Base-by-base conservation (phyloP, 2,797 vertebrate species). In the Psittacula echo region DNA sequence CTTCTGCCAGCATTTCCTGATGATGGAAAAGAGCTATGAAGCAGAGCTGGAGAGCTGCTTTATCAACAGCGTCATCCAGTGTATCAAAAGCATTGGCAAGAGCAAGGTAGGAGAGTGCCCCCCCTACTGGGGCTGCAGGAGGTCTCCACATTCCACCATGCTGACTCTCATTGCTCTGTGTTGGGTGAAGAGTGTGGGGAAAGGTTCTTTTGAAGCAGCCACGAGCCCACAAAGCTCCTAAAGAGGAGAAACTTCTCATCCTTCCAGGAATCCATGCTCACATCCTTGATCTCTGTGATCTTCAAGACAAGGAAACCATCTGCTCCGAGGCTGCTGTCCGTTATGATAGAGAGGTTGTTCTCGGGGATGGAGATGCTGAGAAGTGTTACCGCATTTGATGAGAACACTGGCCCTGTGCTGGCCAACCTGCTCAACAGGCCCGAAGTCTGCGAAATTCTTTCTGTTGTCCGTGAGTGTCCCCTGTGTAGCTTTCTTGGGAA, bases 331-430 rank as follows among this genome's bases (percentile, higher is more conserved):
- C 13, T 61, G 39, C 29, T 81, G 16, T 75, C 70, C 0, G 4
- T 26, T 21, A 11, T 81, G 1, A 19, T 75, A 41, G 62, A 81
- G 53, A 75, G 74, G 8, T n/a, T 34, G 15, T 75, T 41, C n/a
- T 75, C 5, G 5, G 70, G 11, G 11, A 3, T 34, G 29, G 61
- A 39, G 24, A 13, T 2, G 6, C 19, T 75, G 86, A 4, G 7
- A 39, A 67, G 20, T 4, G 1, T 12, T 3, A 1, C n/a, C 6
- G 1, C 2, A 0, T 68, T 88, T 5, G 39, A 53, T 5, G 70
- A 47, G 53, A 30, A 2, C 45, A 75, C 77, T 2, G 41, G 62
- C 9, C 20, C 17, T 1, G 1, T 89, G 15, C 70, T 89, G 11
- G 9, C 14, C 20, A 62, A 54, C 20, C 62, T 82, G n/a, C 70